phyloP scores from a whole-genome alignment of 2,797 vertebrate genomes.

The Acipenser transmontanus region DNA sequence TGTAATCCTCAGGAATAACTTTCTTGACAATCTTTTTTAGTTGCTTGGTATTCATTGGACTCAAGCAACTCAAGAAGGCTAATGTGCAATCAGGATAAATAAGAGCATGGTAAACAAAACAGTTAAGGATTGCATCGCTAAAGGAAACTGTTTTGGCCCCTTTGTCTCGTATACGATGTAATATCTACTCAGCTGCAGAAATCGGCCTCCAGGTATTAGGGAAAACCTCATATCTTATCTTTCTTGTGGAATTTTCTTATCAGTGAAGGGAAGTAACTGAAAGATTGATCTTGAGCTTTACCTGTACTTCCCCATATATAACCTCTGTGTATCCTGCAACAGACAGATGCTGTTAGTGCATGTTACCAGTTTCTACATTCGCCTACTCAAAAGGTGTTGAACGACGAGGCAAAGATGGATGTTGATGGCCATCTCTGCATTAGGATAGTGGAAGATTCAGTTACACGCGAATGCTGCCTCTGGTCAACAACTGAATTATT shows the following conservation, averaged over 20 bases:
- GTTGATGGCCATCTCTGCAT: constrained; percentile 66
- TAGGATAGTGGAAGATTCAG: constrained; percentile 59
- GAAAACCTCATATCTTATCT: constrained; percentile 68
- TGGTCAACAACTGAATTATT: background rate
- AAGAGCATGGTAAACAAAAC: too few relatives aligned
- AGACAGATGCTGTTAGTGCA: constrained; percentile 72
- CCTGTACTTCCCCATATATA: constrained; percentile 64
- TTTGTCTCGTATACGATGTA: constrained; percentile 44
- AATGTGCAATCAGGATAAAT: too few relatives aligned
- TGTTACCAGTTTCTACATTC: constrained; percentile 69
- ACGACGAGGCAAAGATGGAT: constrained; percentile 63
- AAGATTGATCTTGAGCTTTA: constrained; percentile 70
- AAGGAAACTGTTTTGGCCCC: too few relatives aligned
- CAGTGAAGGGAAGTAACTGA: constrained; percentile 69
- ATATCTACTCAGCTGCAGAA: constrained; percentile 68
- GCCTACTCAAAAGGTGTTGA: constrained; percentile 81
- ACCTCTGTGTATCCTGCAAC: constrained; percentile 66
- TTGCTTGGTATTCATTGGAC: too few relatives aligned
- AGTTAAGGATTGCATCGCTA: too few relatives aligned
- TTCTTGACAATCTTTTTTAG: too few relatives aligned
- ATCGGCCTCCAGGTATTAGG: constrained; percentile 68
- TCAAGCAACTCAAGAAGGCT: too few relatives aligned
- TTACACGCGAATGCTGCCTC: constrained; percentile 58
- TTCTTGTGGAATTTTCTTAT: constrained; percentile 74
- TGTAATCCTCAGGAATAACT: too few relatives aligned